Evolutionary conservation across 2,113 vertebrate genomes (phyloP), one percentile per base, ranked within the genome.

Genomic region (Madoqua kirkii): DNA sequence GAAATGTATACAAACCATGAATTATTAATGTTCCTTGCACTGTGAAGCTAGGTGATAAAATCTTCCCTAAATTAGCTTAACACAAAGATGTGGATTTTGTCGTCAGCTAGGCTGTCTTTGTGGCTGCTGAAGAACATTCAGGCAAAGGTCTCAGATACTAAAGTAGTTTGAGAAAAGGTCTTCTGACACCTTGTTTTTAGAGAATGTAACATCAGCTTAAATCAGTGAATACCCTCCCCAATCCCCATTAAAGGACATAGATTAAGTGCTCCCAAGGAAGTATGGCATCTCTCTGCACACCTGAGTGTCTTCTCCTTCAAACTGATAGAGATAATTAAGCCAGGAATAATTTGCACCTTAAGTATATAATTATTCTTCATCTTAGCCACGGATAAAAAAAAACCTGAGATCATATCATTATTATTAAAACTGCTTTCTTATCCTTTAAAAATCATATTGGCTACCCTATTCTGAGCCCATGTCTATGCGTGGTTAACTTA

Each of bases 21-120:
- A 97, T 97, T 98, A 98, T 97, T 97, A 95, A 97, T 96, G 96
- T 55, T 84, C 36, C 84, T 83, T 94, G 82, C 67, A 78, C 76
- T 64, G 54, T 91, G 84, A 95, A 94, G 74, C 45, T 96, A 94
- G 71, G 76, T 86, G 87, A 96, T 89, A 16, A 97, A 93, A 95
- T 86, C 33, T 82, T 93, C 71, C 91, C 43, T 89, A 89, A 97
- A 93, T 96, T 96, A 92, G 84, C 59, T 90, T 93, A 84, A 95
- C 93, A 96, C 21, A 50, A 89, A 74, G 29, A 95, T 40, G 36
- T 85, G 60, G 33, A 36, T 89, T 93, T 97, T 94, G 78, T 67
- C 54, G 50, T 85, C 14, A 25, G 76, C 52, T 9, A 90, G 87
- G 40, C 15, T 93, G 29, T 78, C 89, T 93, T 52, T 40, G 21